Evolutionary conservation across 2,888 invertebrate genomes (phyloP).

Genomic region (Tridacna crocea): DNA sequence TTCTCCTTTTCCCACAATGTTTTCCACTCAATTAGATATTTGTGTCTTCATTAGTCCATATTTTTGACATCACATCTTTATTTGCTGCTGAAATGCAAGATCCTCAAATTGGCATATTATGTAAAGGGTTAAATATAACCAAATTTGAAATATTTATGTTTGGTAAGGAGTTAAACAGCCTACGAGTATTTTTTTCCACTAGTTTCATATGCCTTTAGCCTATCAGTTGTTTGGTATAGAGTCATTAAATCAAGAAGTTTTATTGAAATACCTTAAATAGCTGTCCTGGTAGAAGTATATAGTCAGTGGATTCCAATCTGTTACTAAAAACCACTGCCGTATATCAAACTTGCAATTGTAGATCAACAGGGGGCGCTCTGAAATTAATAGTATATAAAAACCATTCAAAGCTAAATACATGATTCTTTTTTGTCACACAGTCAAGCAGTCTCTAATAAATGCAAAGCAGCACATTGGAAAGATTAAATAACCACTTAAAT

Average conservation of each 20-base stretch:
- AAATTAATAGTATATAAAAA: background rate
- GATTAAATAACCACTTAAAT: no score
- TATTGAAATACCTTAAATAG: constrained; percentile 87
- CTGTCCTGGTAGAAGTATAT: constrained; percentile 97
- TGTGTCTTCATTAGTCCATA: no score
- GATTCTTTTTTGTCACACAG: background rate
- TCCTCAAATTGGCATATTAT: no score
- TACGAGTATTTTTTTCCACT: background rate
- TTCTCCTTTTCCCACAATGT: background rate
- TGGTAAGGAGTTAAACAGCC: background rate
- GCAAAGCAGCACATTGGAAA: no score
- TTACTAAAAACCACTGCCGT: constrained; percentile 97
- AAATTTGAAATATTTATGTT: background rate
- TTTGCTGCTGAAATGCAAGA: no score
- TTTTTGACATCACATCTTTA: no score
- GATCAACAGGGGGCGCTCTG: constrained; percentile 94
- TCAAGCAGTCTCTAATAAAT: no score
- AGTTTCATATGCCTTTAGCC: background rate
- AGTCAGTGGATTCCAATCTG: constrained; percentile 94
- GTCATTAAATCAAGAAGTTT: background rate
- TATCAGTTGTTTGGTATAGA: no score
- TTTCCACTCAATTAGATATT: no score
- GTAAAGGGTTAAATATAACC: no score
- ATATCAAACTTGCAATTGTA: constrained; percentile 97
- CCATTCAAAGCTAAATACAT: background rate